Base-by-base conservation (phyloP, 2,113 vertebrate genomes). In the Silurus meridionalis region DNA sequence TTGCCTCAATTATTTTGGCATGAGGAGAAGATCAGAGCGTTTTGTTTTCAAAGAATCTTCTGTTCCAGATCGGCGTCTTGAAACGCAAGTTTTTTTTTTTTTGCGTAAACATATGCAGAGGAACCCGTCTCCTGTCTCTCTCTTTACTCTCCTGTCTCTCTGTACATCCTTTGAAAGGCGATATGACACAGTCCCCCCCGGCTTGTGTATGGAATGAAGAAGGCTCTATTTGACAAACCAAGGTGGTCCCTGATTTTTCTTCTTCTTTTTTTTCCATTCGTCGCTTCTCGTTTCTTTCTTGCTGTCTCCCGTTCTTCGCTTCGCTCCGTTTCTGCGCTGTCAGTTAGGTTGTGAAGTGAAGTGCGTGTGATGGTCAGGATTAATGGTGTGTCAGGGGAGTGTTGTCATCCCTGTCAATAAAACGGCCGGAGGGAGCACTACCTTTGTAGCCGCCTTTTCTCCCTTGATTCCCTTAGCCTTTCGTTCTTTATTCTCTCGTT, bases 361-460 rank as follows among this genome's bases (percentile, higher is more conserved):
- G 78, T 23, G 28, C 10, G 57, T 94, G 95, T 95, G 95, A 96
- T 96, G 96, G 98, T 96, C 97, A 97, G 94, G 96, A 97, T 98
- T 99, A 99, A 99, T 99, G 96, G 98, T 96, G 96, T 95, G 96
- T 97, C 98, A 91, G 96, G 98, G 97, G 98, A 99, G 97, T 91
- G 94, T 97, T 99, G 98, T 98, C 98, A 98, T 97, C 94, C 94
- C 93, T 97, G 97, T 98, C 98, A 98, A 97, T 97, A 97, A 95
- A 95, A 96, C 72, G 93, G 96, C 96, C 94, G 93, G 93, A 93
- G 96, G 96, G 96, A 90, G 92, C 96, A 95, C 92, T 96, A 97
- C 98, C 97, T 99, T 96, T 95, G 95, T 94, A 96, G 94, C 95
- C 93, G 93, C 92, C 37, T 61, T 21, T 77, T 86, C 92, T 94